Evolutionary conservation across 2,888 invertebrate species (phyloP), one percentile per base, ranked within the genome.

Genomic region (Pristionchus fissidentatus): DNA sequence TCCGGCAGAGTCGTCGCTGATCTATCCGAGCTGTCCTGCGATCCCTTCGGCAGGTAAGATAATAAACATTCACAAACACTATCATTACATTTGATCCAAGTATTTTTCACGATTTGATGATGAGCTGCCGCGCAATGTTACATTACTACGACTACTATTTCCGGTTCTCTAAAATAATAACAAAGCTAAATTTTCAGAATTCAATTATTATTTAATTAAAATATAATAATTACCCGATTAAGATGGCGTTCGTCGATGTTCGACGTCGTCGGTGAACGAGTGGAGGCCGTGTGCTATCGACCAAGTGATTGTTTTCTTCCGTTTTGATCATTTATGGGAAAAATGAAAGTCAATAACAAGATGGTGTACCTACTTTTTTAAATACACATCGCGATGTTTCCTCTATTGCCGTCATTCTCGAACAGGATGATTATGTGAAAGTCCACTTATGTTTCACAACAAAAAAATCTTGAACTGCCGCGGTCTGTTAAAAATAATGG

Each of bases 171-270:
- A 3, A 7, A 19, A 57, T 4, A 8, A 57, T 3, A 57, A 57
- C 60, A 60, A 60, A 2, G 32, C 29, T 32, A 60, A 60, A n/a
- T n/a, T n/a, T n/a, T n/a, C n/a, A n/a, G n/a, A n/a, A n/a, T n/a
- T n/a, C n/a, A n/a, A n/a, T n/a, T n/a, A n/a, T n/a, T n/a, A n/a
- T n/a, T n/a, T n/a, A n/a, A n/a, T n/a, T n/a, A n/a, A 32, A 32
- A 10, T 32, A 60, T 32, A 60, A 29, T 32, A 32, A 60, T 29
- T 26, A 10, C 32, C 5, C 8, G 7, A 43, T 43, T 70, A 38
- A 70, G 75, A 77, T 77, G 75, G 75, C 46, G 75, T 4, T 32
- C 49, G 0, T 49, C 49, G n/a, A 52, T 77, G 32, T 49, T 49
- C 35, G 75, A 77, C 15, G 49, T 77, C 32, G 26, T 49, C 32